Conservation (phyloP, 2,113 vertebrate genomes). For the Tauraco erythrolophus region DNA sequence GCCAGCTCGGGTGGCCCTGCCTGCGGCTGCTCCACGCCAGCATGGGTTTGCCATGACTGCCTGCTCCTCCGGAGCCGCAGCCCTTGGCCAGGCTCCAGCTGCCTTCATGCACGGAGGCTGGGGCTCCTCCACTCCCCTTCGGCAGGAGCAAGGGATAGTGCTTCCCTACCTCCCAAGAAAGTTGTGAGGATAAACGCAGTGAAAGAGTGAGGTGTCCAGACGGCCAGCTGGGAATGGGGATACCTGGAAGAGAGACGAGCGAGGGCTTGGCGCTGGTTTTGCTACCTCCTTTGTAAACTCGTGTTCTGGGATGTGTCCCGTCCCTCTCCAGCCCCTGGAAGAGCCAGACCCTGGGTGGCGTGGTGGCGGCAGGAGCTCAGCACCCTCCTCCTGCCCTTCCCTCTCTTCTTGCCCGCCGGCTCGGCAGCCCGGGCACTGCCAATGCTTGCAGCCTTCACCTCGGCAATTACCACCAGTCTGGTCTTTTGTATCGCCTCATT, state of each 20-base stretch:
- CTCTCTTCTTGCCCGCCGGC: constrained; percentile 15
- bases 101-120: neutral
- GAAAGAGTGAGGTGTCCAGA: neutral
- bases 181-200: neutral
- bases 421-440: neutral
- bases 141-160: neutral
- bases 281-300: neutral
- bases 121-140: neutral
- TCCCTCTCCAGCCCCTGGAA: neutral
- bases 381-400: constrained; percentile 29
- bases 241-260: neutral
- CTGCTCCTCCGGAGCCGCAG: neutral
- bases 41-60: neutral
- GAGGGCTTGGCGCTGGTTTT: neutral
- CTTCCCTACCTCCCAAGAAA: neutral
- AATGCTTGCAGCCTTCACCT: constrained; percentile 51
- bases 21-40: neutral
- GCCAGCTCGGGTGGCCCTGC: neutral
- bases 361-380: rapidly evolving
- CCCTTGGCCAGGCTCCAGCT: neutral
- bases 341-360: neutral
- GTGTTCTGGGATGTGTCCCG: rapidly evolving
- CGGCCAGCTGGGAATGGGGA: neutral
- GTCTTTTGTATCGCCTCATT: constrained; percentile 70
- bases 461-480: constrained; percentile 68